Evolutionary conservation across 2,888 invertebrate species (phyloP).

Genomic region (Brachypalpus laphriformis): DNA sequence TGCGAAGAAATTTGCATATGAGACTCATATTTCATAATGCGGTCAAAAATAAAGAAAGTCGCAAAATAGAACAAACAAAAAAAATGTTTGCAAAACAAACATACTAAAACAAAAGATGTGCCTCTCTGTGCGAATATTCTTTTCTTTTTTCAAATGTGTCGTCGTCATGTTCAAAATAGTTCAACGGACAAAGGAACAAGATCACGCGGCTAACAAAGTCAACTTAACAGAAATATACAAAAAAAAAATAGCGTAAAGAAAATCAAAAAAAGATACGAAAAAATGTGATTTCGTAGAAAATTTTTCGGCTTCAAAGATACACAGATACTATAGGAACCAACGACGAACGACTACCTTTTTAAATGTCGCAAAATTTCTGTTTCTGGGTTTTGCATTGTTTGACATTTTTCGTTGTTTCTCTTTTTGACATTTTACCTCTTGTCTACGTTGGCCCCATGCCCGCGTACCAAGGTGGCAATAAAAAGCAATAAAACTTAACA

Average conservation of each 20-base stretch:
- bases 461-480: slow-evolving; percentile 55
- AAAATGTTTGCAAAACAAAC: slow-evolving; percentile 67
- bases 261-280: slow-evolving; percentile 20
- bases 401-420: slow-evolving; percentile 30
- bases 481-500: slow-evolving; percentile 46
- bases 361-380: slow-evolving; percentile 64
- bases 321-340: background rate
- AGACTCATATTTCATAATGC: slow-evolving; percentile 66
- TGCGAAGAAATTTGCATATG: slow-evolving; percentile 61
- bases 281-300: slow-evolving; percentile 69
- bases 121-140: slow-evolving; percentile 5
- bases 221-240: slow-evolving; percentile 3
- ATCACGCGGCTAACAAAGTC: slow-evolving; percentile 55
- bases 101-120: slow-evolving; percentile 60
- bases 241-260: background rate
- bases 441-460: slow-evolving; percentile 8
- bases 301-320: slow-evolving; percentile 53
- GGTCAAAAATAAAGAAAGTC: slow-evolving; percentile 52
- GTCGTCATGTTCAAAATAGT: slow-evolving; percentile 53
- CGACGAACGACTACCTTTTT: slow-evolving; percentile 41
- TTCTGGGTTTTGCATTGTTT: slow-evolving; percentile 60
- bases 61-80: background rate
- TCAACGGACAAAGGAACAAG: slow-evolving; percentile 70
- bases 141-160: slow-evolving; percentile 39
- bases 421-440: slow-evolving; percentile 63